Conservation (phyloP, 1,140 invertebrate genomes). For the Cardiocondyla obscurior region DNA sequence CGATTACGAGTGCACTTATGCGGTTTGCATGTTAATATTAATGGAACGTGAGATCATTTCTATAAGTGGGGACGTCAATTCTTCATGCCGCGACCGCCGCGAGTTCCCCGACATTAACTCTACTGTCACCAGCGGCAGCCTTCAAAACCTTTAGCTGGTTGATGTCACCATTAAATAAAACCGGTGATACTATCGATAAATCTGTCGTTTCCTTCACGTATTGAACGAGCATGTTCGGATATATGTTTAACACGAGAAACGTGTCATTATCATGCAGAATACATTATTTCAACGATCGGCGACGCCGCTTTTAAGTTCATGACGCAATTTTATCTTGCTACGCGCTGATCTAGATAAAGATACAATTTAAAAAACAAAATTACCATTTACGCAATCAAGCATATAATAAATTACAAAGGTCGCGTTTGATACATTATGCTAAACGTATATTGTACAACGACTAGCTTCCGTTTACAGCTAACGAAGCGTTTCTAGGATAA, state of each 20-base stretch:
- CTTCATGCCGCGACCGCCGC: constrained; percentile 48
- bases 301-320: background rate
- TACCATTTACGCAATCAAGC: constrained; percentile 8
- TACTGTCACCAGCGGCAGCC: constrained; percentile 57
- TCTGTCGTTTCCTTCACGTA: constrained; percentile 37
- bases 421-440: background rate
- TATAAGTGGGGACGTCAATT: constrained; percentile 69
- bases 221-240: background rate
- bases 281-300: constrained; percentile 36
- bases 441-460: constrained; percentile 24
- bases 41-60: constrained; percentile 73
- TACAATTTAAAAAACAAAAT: background rate
- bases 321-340: background rate
- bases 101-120: constrained; percentile 45
- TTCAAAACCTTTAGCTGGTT: constrained; percentile 73
- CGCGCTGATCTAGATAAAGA: background rate
- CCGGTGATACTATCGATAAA: constrained; percentile 69
- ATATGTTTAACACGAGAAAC: constrained; percentile 8
- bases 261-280: constrained; percentile 44
- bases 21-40: constrained; percentile 66
- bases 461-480: background rate
- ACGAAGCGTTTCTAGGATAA: background rate
- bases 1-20: constrained; percentile 38
- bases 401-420: constrained; percentile 36
- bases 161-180: constrained; percentile 78